Percentiles rank a stretch among this genome's conserved stretches.
phyloP scores from a whole-genome alignment of 1,140 invertebrate genomes.

The Pogonognathellus flavescens region DNA sequence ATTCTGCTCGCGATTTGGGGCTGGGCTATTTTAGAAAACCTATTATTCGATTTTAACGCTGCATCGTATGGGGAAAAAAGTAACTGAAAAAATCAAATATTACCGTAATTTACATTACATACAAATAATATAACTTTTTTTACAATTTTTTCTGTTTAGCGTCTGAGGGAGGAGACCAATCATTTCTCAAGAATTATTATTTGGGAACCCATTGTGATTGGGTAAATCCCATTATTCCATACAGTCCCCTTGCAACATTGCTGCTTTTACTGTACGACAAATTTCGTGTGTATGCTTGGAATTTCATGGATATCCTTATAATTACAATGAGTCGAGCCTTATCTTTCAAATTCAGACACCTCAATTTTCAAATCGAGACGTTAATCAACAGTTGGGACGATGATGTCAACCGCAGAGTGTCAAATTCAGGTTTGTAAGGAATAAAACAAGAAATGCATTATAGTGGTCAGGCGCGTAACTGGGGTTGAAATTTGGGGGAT shows the following conservation, averaged over 20 bases:
- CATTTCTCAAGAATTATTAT: neutral
- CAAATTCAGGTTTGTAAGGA: no score
- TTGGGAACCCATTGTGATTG: neutral
- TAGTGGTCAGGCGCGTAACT: no score
- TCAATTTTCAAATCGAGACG: neutral
- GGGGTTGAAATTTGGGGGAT: no score
- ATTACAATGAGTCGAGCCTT: neutral
- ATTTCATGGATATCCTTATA: constrained; percentile 26
- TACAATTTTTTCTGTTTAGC: neutral
- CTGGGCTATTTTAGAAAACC: constrained; percentile 1
- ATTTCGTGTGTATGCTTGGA: constrained; percentile 9
- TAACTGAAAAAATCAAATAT: neutral
- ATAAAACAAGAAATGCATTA: no score
- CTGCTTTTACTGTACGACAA: neutral
- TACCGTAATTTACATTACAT: neutral
- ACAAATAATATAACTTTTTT: neutral
- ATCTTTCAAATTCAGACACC: neutral
- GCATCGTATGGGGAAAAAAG: neutral
- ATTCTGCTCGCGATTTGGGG: neutral
- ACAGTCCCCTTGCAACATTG: neutral
- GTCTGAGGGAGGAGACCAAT: neutral
- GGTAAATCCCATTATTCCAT: neutral
- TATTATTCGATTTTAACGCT: neutral
- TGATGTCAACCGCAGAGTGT: constrained; percentile 1
- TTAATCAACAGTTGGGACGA: neutral